Evolutionary conservation across 2,797 vertebrate species (phyloP).

Genomic region (Molothrus aeneus): DNA sequence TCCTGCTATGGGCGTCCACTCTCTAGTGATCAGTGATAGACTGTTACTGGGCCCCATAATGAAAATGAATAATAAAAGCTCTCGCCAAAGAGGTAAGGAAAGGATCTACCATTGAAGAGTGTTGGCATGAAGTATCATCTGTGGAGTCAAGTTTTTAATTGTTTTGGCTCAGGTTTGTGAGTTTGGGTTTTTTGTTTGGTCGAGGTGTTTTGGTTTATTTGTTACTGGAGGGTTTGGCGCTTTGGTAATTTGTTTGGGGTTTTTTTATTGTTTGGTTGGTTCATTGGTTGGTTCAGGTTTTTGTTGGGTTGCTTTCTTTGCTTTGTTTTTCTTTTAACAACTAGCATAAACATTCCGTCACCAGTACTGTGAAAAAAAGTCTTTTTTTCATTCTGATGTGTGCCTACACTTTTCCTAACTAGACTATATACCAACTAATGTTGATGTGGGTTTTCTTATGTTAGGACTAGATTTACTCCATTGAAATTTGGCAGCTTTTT

Average conservation of each 20-base stretch:
- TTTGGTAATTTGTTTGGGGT: not conserved
- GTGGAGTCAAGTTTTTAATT: not conserved
- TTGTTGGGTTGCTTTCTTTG: not conserved
- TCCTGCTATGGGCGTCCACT: too few species aligned
- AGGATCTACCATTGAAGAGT: not conserved
- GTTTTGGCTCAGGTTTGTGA: not conserved
- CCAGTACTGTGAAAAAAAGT: not conserved
- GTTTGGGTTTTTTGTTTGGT: not conserved
- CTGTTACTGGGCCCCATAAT: not conserved
- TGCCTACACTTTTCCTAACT: not conserved
- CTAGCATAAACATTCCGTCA: not conserved
- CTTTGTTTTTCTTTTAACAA: not conserved
- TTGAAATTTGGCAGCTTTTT: not conserved
- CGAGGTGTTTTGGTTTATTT: not conserved
- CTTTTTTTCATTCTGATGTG: not conserved
- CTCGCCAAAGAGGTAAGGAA: not conserved
- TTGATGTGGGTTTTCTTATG: not conserved
- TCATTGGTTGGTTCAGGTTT: not conserved
- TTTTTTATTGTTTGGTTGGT: not conserved
- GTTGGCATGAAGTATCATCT: not conserved
- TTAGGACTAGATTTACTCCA: not conserved
- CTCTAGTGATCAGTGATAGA: not conserved
- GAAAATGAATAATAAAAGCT: not conserved
- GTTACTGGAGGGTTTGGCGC: fast-evolving
- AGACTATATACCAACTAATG: not conserved